These are phyloP conservation scores for Momotus momota DNA, from an alignment of 2,797 vertebrate genomes.

Conservation along the genomic window DNA sequence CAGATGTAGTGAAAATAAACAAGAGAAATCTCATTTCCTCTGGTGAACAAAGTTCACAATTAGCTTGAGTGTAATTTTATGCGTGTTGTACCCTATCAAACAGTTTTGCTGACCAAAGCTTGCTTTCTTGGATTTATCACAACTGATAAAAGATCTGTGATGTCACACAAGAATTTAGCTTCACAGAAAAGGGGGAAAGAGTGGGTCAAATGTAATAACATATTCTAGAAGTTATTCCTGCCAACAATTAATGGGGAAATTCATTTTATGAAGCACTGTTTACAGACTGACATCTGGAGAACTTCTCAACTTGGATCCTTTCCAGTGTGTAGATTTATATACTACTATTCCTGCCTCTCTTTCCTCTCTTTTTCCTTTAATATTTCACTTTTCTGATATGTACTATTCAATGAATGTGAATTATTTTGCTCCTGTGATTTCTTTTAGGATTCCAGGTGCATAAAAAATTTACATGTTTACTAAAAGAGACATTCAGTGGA, in stretches of 20 bases:
- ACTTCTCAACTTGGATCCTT: constrained; percentile 78
- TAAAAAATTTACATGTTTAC: neutral
- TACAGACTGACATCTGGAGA: constrained; percentile 84
- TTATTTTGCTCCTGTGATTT: constrained; percentile 42
- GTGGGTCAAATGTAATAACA: constrained; percentile 49
- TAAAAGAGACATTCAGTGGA: neutral
- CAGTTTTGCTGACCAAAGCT: constrained; percentile 46
- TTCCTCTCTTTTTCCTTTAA: constrained; percentile 30
- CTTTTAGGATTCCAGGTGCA: constrained; percentile 9
- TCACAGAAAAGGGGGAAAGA: constrained; percentile 31
- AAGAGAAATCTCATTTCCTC: constrained; percentile 66
- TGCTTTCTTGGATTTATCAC: constrained; percentile 38
- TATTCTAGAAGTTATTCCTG: constrained; percentile 61
- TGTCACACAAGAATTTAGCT: constrained; percentile 56
- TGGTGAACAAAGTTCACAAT: constrained; percentile 62
- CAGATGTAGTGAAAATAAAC: constrained; percentile 74
- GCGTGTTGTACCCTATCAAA: constrained; percentile 38
- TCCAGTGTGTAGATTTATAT: constrained; percentile 77
- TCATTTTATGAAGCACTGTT: constrained; percentile 80
- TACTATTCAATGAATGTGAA: constrained; percentile 57
- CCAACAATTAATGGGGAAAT: constrained; percentile 79
- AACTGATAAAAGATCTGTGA: constrained; percentile 65
- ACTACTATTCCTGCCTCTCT: constrained; percentile 48
- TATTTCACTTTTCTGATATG: constrained; percentile 60
- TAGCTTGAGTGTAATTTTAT: constrained; percentile 42